Conservation (phyloP, 2,888 invertebrate genomes). For the Oscheius sp. region DNA sequence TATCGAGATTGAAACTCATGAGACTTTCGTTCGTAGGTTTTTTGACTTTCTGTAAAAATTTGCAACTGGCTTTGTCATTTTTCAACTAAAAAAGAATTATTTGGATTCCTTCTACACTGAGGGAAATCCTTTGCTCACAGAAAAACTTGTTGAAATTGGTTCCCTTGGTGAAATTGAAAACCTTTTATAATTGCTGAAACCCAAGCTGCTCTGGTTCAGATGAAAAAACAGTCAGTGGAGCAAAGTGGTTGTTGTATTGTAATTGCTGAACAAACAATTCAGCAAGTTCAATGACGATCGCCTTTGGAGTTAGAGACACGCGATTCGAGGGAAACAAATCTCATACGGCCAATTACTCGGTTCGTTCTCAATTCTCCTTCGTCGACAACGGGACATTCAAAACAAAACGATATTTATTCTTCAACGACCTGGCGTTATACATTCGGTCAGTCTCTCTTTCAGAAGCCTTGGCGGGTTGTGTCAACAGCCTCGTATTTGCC, state of each 20-base stretch:
- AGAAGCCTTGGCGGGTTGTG: conserved; percentile 1
- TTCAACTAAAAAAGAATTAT: too few species aligned
- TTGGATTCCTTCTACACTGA: too few species aligned
- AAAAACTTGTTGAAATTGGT: too few species aligned
- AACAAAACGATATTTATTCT: conserved; percentile 6
- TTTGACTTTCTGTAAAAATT: neutral
- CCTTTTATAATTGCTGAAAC: too few species aligned
- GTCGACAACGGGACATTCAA: conserved; percentile 11
- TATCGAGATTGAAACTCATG: conserved; percentile 36
- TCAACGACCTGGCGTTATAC: conserved; percentile 14
- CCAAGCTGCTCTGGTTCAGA: too few species aligned
- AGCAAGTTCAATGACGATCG: conserved; percentile 45
- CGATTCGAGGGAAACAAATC: conserved; percentile 41
- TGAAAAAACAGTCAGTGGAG: too few species aligned
- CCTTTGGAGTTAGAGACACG: conserved; percentile 44
- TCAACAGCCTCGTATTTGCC: conserved; percentile 19
- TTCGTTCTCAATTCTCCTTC: conserved; percentile 20
- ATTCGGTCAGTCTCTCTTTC: conserved; percentile 1
- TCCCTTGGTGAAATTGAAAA: too few species aligned
- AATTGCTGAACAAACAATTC: conserved; percentile 22
- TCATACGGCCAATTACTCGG: conserved; percentile 40
- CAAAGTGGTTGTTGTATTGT: too few species aligned
- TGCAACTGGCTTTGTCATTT: too few species aligned
- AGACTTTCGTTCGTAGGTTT: conserved; percentile 36
- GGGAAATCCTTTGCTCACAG: too few species aligned